Evolutionary conservation across 2,888 invertebrate genomes (phyloP).

Genomic region (Cyclophora punctaria): DNA sequence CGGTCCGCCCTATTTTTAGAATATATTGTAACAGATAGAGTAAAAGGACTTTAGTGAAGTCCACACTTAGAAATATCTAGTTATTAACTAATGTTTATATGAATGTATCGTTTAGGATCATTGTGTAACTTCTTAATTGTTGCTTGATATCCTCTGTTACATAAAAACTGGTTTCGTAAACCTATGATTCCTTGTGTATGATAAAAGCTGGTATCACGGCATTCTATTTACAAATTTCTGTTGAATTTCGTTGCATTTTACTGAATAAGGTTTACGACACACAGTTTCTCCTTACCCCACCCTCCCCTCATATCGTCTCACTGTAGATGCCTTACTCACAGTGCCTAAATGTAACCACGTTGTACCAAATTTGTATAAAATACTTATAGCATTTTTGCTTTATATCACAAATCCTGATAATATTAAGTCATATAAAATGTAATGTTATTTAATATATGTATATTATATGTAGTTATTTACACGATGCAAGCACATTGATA

Average conservation of each 20-base stretch:
- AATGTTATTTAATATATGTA: constrained; percentile 28
- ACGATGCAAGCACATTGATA: too few relatives aligned
- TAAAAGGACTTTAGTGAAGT: constrained; percentile 22
- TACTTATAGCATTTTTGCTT: constrained; percentile 59
- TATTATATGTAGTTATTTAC: too few relatives aligned
- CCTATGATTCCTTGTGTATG: not conserved
- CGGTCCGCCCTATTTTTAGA: constrained; percentile 68
- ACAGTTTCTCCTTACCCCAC: constrained; percentile 3
- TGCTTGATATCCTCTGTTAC: constrained; percentile 8
- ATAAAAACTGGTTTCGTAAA: constrained; percentile 1
- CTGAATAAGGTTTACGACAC: constrained; percentile 9
- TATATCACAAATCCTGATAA: constrained; percentile 56
- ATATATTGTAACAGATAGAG: constrained; percentile 33
- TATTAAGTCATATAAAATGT: constrained; percentile 50
- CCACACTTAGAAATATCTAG: constrained; percentile 23
- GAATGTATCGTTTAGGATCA: constrained; percentile 19
- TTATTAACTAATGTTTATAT: constrained; percentile 4
- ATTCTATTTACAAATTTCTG: not conserved
- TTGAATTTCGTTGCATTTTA: not conserved
- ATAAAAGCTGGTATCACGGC: too few relatives aligned
- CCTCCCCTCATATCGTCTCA: constrained; percentile 75
- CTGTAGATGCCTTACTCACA: constrained; percentile 91
- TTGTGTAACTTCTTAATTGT: constrained; percentile 9
- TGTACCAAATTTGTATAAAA: constrained; percentile 66
- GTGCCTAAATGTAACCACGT: constrained; percentile 80